Conservation (phyloP, 2,888 invertebrate species). For the Melanotus villosus region DNA sequence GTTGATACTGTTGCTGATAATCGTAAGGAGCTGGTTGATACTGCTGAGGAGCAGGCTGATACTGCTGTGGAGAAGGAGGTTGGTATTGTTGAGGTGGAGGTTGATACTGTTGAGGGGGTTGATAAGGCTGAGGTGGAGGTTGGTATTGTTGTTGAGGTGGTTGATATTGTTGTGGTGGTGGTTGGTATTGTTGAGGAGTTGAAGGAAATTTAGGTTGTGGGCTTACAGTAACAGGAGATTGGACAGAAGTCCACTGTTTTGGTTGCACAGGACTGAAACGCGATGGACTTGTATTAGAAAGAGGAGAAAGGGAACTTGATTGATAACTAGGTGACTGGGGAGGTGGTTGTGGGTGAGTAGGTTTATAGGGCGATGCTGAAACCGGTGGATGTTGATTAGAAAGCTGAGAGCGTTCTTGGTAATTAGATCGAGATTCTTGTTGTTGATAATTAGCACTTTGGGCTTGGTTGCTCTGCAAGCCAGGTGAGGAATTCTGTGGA, state of each 20-base stretch:
- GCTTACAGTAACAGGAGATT: slow-evolving; percentile 66
- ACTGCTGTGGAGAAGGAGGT: slow-evolving; percentile 34
- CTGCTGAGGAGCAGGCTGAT: slow-evolving; percentile 45
- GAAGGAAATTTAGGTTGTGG: slow-evolving; percentile 62
- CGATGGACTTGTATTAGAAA: slow-evolving; percentile 57
- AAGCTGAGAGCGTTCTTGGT: slow-evolving; percentile 40
- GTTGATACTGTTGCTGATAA: slow-evolving; percentile 48
- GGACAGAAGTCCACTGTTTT: slow-evolving; percentile 69
- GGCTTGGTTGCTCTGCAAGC: slow-evolving; percentile 53
- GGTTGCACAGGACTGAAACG: slow-evolving; percentile 61
- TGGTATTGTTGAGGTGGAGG: slow-evolving; percentile 45
- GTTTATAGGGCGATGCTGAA: slow-evolving; percentile 26
- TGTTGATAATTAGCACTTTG: slow-evolving; percentile 48
- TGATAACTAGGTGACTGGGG: slow-evolving; percentile 60
- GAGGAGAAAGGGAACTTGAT: slow-evolving; percentile 61
- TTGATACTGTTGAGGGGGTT: slow-evolving; percentile 22
- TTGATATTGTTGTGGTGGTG: slow-evolving; percentile 51
- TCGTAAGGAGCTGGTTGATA: slow-evolving; percentile 46
- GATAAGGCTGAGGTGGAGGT: slow-evolving; percentile 41
- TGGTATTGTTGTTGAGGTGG: slow-evolving; percentile 51
- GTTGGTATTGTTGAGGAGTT: slow-evolving; percentile 50
- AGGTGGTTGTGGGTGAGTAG: slow-evolving; percentile 37
- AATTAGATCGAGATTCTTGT: slow-evolving; percentile 42
- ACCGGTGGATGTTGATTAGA: slow-evolving; percentile 28
- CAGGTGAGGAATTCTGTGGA: slow-evolving; percentile 62